Conservation (phyloP, 2,797 vertebrate species). For the Pyrrhura leucotis region DNA sequence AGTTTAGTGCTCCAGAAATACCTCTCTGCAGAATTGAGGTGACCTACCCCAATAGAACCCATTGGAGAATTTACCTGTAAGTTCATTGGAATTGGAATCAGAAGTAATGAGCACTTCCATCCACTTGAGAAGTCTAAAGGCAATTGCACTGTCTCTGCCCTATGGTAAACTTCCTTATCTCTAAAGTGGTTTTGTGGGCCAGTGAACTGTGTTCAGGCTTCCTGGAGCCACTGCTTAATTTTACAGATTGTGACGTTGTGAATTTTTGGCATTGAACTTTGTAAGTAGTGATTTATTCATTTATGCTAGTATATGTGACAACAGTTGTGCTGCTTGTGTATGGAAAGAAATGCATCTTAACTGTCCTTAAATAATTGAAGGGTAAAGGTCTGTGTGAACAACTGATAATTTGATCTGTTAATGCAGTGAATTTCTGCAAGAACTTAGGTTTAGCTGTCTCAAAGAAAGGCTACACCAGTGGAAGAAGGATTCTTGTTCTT, state of each 20-base stretch:
- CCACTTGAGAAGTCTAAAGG: not conserved
- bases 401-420: not conserved
- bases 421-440: not conserved
- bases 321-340: not conserved
- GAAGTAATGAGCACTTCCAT: not conserved
- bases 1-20: not conserved
- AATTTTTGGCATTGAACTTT: not conserved
- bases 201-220: not conserved
- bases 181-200: not conserved
- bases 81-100: not conserved
- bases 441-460: not conserved
- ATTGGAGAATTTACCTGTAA: not conserved
- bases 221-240: not conserved
- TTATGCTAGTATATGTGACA: not conserved
- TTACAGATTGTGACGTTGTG: not conserved
- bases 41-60: not conserved
- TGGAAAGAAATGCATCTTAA: not conserved
- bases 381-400: not conserved
- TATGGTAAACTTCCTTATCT: not conserved
- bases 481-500: not conserved
- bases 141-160: not conserved
- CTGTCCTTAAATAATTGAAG: not conserved
- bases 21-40: not conserved
- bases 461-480: not conserved
- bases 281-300: not conserved